These are phyloP conservation scores for Aphodius granarius DNA, from an alignment of 2,888 invertebrate genomes.

Conservation along the genomic window DNA sequence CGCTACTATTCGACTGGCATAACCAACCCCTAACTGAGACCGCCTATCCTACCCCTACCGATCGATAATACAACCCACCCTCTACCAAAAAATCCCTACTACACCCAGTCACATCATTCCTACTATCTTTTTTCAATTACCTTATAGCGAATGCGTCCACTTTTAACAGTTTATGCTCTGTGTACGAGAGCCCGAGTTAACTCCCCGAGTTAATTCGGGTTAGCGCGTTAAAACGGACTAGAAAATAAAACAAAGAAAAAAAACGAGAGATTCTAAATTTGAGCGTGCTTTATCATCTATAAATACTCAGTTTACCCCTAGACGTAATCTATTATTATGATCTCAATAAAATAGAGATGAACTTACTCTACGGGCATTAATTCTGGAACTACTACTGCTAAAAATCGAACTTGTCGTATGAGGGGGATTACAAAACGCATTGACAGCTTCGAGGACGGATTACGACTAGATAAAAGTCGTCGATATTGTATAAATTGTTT, in stretches of 20 bases:
- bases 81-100: not conserved
- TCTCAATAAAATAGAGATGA: not conserved
- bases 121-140: not conserved
- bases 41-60: not conserved
- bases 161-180: too few species aligned
- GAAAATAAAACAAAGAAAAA: too few species aligned
- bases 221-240: too few species aligned
- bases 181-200: too few species aligned
- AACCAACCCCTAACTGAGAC: conserved; percentile 1
- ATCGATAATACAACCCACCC: not conserved
- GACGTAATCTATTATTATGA: not conserved
- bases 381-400: not conserved
- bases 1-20: too few species aligned
- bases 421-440: not conserved
- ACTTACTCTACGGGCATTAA: not conserved
- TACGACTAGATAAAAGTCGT: too few species aligned
- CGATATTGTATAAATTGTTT: too few species aligned
- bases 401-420: not conserved
- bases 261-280: not conserved
- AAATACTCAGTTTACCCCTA: not conserved
- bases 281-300: not conserved
- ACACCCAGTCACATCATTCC: not conserved
- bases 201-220: too few species aligned
- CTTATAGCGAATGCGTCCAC: too few species aligned
- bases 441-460: not conserved